phyloP scores from a whole-genome alignment of 1,140 invertebrate species.

The Drosophila pruinosa region DNA sequence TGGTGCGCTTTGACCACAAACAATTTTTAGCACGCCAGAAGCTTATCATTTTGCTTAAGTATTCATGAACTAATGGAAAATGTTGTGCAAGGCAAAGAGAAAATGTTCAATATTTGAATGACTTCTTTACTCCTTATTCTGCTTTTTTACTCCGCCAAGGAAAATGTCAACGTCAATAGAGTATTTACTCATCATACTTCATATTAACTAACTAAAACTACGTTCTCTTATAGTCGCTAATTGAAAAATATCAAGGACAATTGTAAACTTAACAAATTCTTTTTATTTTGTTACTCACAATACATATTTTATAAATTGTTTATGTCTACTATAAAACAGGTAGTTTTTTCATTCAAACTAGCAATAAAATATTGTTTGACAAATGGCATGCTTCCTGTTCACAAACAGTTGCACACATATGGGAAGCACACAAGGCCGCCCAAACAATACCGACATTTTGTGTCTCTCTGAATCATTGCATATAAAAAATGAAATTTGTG shows the following conservation, averaged over 20 bases:
- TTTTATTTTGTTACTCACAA: not conserved
- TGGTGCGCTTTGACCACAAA: not conserved
- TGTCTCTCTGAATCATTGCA: not conserved
- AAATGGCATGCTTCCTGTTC: constrained; percentile 63
- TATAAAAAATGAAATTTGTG: not conserved
- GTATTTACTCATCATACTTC: not conserved
- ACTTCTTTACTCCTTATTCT: not conserved
- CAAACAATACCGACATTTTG: too few relatives aligned
- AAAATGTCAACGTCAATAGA: too few relatives aligned
- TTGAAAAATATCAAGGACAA: too few relatives aligned
- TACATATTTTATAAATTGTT: constrained; percentile 8
- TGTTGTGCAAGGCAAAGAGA: not conserved
- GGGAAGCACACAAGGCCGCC: too few relatives aligned
- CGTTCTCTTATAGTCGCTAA: too few relatives aligned
- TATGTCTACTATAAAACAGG: too few relatives aligned
- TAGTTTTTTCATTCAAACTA: too few relatives aligned
- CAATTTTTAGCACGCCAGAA: not conserved
- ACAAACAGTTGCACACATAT: not conserved
- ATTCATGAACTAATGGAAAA: constrained; percentile 4
- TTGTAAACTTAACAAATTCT: too few relatives aligned
- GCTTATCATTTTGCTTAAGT: constrained; percentile 6
- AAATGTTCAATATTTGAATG: not conserved
- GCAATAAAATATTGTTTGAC: constrained; percentile 57
- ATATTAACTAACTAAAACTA: too few relatives aligned
- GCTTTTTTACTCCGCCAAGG: too few relatives aligned